phyloP scores from a whole-genome alignment of 2,888 invertebrate genomes.

The Habrosyne pyritoides region DNA sequence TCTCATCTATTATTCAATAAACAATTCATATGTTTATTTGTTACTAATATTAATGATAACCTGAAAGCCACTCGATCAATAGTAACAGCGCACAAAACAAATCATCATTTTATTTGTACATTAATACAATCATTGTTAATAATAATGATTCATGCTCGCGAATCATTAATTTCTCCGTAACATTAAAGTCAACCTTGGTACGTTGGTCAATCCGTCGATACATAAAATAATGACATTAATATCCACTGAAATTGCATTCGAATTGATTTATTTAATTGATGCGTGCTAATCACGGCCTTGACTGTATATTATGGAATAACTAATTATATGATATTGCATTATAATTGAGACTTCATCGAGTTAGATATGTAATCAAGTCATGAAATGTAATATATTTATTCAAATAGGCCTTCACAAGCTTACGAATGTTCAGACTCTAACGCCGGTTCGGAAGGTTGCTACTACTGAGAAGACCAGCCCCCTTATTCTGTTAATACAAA shows the following conservation, averaged over 20 bases:
- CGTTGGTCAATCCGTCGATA: slow-evolving; percentile 14
- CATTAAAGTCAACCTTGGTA: slow-evolving; percentile 30
- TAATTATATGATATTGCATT: background rate
- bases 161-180: slow-evolving; percentile 45
- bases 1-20: slow-evolving; percentile 1
- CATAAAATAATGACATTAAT: slow-evolving; percentile 8
- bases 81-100: background rate
- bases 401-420: no score
- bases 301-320: background rate
- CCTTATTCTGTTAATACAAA: no score
- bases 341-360: background rate
- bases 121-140: slow-evolving; percentile 36
- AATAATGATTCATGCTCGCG: slow-evolving; percentile 36
- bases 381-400: no score
- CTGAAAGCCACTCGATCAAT: background rate
- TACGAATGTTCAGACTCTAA: no score
- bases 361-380: no score
- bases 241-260: slow-evolving; percentile 3
- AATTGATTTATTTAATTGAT: background rate
- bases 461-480: no score
- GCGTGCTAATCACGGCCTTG: background rate
- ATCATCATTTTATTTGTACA: slow-evolving; percentile 30
- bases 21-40: slow-evolving; percentile 4
- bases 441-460: no score
- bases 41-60: background rate